A percentile compares a stretch with the other conserved stretches of the same genome.
Evolutionary conservation across 2,888 invertebrate genomes (phyloP).

Genomic region (Ochropleura plecta): DNA sequence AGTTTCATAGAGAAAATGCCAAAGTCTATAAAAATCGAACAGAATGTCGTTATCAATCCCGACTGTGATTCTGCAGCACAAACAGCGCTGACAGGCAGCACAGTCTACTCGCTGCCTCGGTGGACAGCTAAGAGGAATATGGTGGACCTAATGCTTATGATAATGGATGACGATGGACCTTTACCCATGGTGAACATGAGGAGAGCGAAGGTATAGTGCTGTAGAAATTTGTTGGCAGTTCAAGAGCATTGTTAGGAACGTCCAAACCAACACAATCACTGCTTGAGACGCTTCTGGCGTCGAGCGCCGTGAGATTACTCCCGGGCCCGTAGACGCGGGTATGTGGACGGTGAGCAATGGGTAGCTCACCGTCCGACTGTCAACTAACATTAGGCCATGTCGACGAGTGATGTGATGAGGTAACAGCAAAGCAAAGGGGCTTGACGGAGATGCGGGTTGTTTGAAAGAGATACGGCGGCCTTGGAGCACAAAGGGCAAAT

Average conservation of each 20-base stretch:
- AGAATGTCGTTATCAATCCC: background rate
- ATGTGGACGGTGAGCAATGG: too few species aligned
- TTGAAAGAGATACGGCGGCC: too few species aligned
- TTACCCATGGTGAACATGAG: constrained; percentile 70
- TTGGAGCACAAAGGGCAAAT: too few species aligned
- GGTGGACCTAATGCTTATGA: constrained; percentile 48
- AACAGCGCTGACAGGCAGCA: background rate
- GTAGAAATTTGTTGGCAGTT: background rate
- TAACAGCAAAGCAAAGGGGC: too few species aligned
- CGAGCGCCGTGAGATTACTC: too few species aligned
- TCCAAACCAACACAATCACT: too few species aligned
- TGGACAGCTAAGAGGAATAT: background rate
- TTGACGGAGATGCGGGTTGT: too few species aligned
- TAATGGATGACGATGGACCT: constrained; percentile 70
- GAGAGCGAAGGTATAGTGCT: constrained; percentile 65
- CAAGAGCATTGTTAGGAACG: background rate
- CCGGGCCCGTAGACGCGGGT: too few species aligned
- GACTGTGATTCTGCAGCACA: background rate
- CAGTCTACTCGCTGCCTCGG: constrained; percentile 16
- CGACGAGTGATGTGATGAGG: too few species aligned
- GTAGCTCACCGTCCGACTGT: too few species aligned
- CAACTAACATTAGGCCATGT: too few species aligned
- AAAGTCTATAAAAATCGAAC: background rate
- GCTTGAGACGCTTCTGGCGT: too few species aligned
- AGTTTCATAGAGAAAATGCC: constrained; percentile 26